These are phyloP conservation scores for Psephotus haematonotus DNA, from an alignment of 2,113 vertebrate genomes.

Conservation along the genomic window DNA sequence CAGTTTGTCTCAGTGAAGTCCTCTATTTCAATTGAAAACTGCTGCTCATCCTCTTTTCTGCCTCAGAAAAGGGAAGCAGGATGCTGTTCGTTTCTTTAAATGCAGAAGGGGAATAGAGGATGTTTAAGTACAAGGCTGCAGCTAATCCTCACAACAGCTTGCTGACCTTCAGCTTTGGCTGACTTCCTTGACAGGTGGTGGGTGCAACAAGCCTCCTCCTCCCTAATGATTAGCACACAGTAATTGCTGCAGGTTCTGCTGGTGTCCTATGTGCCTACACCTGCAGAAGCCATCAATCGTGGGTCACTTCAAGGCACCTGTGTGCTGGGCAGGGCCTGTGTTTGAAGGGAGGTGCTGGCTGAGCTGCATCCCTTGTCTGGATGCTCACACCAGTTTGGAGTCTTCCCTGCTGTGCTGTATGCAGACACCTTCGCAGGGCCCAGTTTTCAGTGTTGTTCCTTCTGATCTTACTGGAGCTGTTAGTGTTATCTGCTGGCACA, in stretches of 20 bases:
- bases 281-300: rapidly evolving
- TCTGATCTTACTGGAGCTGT: neutral
- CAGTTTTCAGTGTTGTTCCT: rapidly evolving
- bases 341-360: neutral
- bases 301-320: rapidly evolving
- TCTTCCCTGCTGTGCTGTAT: neutral
- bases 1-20: conserved; percentile 16
- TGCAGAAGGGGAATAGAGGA: neutral
- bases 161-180: neutral
- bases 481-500: neutral
- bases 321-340: neutral
- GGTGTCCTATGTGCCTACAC: neutral
- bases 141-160: neutral
- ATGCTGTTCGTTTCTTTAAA: neutral
- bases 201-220: neutral
- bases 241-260: neutral
- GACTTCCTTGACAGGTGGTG: neutral
- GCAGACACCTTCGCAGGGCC: neutral
- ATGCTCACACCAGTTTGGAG: rapidly evolving
- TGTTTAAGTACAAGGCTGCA: neutral
- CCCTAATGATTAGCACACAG: rapidly evolving
- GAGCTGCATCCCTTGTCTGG: neutral
- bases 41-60: conserved; percentile 25
- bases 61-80: conserved; percentile 33
- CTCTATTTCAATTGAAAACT: neutral